These are phyloP conservation scores for Apistogramma diplotaenia DNA, from an alignment of 2,113 vertebrate genomes.

Conservation along the genomic window DNA sequence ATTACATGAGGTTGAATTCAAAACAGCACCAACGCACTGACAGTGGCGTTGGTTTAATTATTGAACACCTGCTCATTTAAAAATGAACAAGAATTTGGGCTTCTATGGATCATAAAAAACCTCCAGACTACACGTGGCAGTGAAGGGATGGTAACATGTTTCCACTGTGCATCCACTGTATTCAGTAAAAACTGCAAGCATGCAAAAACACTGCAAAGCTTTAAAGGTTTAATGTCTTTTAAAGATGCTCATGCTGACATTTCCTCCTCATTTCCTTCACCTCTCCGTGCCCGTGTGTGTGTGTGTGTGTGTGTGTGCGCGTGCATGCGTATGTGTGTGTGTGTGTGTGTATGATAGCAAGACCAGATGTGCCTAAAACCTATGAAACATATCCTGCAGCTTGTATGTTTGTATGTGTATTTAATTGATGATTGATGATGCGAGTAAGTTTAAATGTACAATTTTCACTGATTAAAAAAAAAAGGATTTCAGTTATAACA, in stretches of 20 bases:
- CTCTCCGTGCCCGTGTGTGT: not conserved
- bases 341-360: not conserved
- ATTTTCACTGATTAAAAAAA: too few relatives aligned
- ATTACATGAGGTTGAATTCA: not conserved
- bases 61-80: slow-evolving; percentile 14
- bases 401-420: not conserved
- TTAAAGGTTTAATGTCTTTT: not conserved
- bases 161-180: not conserved
- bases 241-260: not conserved
- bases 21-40: not conserved
- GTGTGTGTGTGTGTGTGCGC: not conserved
- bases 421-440: not conserved
- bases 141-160: not conserved
- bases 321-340: not conserved
- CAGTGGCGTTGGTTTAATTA: not conserved
- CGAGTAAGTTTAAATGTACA: too few relatives aligned
- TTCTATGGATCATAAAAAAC: not conserved
- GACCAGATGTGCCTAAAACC: slow-evolving; percentile 28
- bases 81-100: not conserved
- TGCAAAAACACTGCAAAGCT: not conserved
- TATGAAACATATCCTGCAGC: not conserved
- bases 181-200: not conserved
- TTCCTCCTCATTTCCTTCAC: not conserved
- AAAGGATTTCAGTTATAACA: too few relatives aligned
- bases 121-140: not conserved